These are phyloP conservation scores for Agrypnus murinus DNA, from an alignment of 2,888 invertebrate species.

Conservation along the genomic window DNA sequence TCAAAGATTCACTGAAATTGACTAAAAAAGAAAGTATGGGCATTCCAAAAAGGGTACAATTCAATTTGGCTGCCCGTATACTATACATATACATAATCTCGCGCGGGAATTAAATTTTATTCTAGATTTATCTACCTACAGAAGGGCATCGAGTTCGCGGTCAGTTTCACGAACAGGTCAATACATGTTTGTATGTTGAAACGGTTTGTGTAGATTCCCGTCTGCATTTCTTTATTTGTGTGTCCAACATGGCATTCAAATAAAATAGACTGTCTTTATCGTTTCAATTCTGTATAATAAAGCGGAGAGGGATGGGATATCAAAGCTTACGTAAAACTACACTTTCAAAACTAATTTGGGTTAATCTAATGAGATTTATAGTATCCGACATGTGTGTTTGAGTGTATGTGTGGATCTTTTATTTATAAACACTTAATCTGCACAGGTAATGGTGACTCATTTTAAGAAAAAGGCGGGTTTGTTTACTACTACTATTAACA, in stretches of 20 bases:
- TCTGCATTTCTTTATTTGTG: slow-evolving; percentile 41
- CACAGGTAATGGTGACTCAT: slow-evolving; percentile 35
- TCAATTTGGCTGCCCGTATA: no score
- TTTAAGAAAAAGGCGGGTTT: slow-evolving; percentile 43
- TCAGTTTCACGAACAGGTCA: slow-evolving; percentile 51
- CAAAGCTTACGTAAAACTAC: neutral
- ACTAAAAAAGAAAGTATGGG: no score
- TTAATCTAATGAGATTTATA: slow-evolving; percentile 34
- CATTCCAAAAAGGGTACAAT: no score
- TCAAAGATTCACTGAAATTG: no score
- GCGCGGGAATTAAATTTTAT: slow-evolving; percentile 10
- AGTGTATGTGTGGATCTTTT: slow-evolving; percentile 26
- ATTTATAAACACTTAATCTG: slow-evolving; percentile 36
- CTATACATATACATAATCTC: neutral
- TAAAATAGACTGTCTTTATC: neutral
- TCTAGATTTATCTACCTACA: slow-evolving; percentile 7
- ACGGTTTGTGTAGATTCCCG: slow-evolving; percentile 49
- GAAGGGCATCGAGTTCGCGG: slow-evolving; percentile 32
- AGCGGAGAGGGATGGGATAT: slow-evolving; percentile 11
- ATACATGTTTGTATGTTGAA: slow-evolving; percentile 54
- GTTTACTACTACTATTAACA: slow-evolving; percentile 22
- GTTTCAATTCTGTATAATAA: neutral
- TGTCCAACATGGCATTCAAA: slow-evolving; percentile 4
- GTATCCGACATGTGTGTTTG: slow-evolving; percentile 11
- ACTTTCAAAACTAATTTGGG: slow-evolving; percentile 2